Percentiles rank a stretch among this genome's conserved stretches.
Conservation (phyloP, 2,797 vertebrate species). For the Lerista edwardsae region DNA sequence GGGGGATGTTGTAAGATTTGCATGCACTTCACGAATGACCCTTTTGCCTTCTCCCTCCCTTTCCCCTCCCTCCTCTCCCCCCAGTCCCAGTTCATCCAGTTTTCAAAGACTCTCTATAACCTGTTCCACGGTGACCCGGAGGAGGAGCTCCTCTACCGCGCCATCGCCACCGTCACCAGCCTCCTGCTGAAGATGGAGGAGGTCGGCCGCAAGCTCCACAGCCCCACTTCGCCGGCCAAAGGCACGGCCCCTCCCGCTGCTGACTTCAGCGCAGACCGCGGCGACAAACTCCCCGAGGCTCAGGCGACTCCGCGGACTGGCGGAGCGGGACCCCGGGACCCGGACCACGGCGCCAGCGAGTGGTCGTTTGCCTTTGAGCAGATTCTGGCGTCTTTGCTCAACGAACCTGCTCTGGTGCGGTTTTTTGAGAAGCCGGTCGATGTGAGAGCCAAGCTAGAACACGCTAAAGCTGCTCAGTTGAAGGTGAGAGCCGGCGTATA, state of each 20-base stretch:
- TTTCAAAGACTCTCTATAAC: slow-evolving; percentile 96
- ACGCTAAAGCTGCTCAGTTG: slow-evolving; percentile 85
- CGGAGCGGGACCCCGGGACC: slow-evolving; percentile 24
- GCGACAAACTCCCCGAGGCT: slow-evolving; percentile 44
- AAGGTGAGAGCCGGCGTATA: slow-evolving; percentile 77
- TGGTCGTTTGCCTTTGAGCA: slow-evolving; percentile 99
- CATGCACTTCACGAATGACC: background rate
- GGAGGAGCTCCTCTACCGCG: slow-evolving; percentile 90
- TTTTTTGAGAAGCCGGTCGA: slow-evolving; percentile 92
- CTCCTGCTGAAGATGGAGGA: slow-evolving; percentile 97
- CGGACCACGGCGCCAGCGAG: slow-evolving; percentile 72
- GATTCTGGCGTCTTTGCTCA: slow-evolving; percentile 94
- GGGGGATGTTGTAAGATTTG: background rate
- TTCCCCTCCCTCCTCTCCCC: slow-evolving; percentile 53
- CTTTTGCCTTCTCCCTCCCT: background rate
- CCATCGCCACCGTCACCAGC: slow-evolving; percentile 92
- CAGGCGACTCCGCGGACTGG: slow-evolving; percentile 35
- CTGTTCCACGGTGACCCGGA: slow-evolving; percentile 92
- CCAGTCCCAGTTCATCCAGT: slow-evolving; percentile 95
- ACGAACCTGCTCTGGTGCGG: slow-evolving; percentile 89
- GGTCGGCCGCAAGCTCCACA: slow-evolving; percentile 87
- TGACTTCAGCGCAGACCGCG: slow-evolving; percentile 18
- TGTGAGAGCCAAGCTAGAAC: slow-evolving; percentile 82
- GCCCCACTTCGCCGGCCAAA: slow-evolving; percentile 60
- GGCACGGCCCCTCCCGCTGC: background rate